Evolutionary conservation across 1,140 invertebrate genomes (phyloP).

Genomic region (Lepidotrigona ventralis): DNA sequence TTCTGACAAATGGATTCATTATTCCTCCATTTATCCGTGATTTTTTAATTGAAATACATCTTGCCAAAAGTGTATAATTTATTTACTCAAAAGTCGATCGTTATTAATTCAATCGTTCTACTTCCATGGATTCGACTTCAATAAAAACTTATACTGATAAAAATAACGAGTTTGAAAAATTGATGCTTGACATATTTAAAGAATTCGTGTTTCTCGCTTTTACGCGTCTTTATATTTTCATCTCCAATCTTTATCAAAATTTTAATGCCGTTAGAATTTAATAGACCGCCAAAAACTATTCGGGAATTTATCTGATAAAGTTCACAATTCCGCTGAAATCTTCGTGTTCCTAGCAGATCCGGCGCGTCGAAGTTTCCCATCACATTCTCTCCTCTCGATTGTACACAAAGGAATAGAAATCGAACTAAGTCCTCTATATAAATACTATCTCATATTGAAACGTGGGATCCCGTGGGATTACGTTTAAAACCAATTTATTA

Average conservation of each 20-base stretch:
- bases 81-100: no score
- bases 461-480: background rate
- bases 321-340: background rate
- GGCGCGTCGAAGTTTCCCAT: background rate
- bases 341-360: background rate
- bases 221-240: no score
- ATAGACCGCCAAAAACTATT: background rate
- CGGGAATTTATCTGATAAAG: background rate
- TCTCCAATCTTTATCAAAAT: background rate
- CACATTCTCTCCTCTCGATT: background rate
- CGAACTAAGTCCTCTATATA: slow-evolving; percentile 1
- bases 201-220: no score
- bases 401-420: background rate
- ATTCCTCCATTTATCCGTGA: no score
- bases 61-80: no score
- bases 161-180: no score
- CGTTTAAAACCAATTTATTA: slow-evolving; percentile 6
- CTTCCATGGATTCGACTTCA: no score
- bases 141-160: no score
- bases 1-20: no score
- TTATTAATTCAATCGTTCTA: no score
- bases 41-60: no score
- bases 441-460: background rate
- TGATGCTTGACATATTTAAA: no score
- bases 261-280: background rate